Conservation (phyloP, 2,113 vertebrate genomes). For the Mirounga angustirostris region DNA sequence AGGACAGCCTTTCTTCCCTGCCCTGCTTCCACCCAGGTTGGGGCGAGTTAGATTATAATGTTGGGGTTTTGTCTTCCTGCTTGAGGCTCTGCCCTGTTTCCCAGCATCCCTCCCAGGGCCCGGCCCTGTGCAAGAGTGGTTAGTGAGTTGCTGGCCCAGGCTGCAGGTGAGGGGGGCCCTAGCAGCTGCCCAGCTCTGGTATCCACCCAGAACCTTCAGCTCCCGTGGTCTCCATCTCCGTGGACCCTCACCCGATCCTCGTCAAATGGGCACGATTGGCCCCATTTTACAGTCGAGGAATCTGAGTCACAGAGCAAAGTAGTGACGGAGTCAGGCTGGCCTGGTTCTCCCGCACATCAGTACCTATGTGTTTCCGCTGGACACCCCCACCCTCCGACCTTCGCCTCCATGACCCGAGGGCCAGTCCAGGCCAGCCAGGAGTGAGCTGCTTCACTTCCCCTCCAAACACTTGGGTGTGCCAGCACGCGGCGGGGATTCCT, state of each 20-base stretch:
- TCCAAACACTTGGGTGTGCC: too few species aligned
- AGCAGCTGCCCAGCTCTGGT: accelerated
- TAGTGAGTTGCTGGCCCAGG: not conserved
- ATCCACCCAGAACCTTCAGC: not conserved
- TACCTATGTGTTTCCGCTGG: not conserved
- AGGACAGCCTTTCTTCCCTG: not conserved
- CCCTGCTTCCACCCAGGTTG: accelerated
- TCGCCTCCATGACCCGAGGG: not conserved
- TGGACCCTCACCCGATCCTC: accelerated
- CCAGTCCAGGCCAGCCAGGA: not conserved
- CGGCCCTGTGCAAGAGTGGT: not conserved
- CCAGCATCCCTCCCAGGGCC: not conserved
- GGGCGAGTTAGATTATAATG: not conserved
- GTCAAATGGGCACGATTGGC: accelerated
- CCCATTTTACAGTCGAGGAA: not conserved
- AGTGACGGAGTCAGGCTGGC: not conserved
- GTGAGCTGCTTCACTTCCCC: not conserved
- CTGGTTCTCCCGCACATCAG: accelerated
- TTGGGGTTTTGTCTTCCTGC: not conserved
- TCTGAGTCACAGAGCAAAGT: not conserved
- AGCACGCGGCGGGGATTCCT: not conserved
- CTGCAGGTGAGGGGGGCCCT: too few species aligned
- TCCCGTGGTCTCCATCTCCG: not conserved
- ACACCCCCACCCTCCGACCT: not conserved
- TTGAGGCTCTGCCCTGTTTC: not conserved